These are phyloP conservation scores for Simalia tracyae DNA, from an alignment of 2,797 vertebrate genomes.

Conservation along the genomic window DNA sequence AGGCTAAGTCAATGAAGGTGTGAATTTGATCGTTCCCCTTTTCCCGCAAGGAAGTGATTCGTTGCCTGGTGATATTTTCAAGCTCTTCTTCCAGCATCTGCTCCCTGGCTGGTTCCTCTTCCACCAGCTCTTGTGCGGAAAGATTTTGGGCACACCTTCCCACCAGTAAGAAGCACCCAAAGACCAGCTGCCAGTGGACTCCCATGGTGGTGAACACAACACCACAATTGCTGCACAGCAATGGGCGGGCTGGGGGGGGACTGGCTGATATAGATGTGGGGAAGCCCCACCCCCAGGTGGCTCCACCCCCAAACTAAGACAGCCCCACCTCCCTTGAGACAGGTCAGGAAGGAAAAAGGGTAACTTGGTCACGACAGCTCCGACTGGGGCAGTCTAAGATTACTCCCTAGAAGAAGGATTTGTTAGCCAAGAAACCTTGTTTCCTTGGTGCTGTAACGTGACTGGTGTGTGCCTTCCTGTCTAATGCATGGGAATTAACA, in stretches of 20 bases:
- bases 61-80: neutral
- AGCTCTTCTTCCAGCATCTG: neutral
- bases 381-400: neutral
- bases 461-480: neutral
- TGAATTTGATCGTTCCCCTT: neutral
- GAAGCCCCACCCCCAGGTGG: neutral
- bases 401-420: neutral
- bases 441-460: neutral
- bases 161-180: neutral
- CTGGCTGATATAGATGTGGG: neutral
- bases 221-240: neutral
- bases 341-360: neutral
- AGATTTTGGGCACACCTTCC: neutral
- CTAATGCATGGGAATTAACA: neutral
- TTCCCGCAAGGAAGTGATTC: neutral
- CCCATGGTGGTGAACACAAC: neutral
- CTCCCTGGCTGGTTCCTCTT: neutral
- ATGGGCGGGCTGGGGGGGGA: neutral
- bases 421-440: neutral
- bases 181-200: neutral
- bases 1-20: neutral
- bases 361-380: neutral
- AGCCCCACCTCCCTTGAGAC: neutral
- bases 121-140: neutral
- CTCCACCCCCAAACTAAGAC: neutral